Base-by-base conservation (phyloP, 2,797 vertebrate species). In the Danio kyathit region DNA sequence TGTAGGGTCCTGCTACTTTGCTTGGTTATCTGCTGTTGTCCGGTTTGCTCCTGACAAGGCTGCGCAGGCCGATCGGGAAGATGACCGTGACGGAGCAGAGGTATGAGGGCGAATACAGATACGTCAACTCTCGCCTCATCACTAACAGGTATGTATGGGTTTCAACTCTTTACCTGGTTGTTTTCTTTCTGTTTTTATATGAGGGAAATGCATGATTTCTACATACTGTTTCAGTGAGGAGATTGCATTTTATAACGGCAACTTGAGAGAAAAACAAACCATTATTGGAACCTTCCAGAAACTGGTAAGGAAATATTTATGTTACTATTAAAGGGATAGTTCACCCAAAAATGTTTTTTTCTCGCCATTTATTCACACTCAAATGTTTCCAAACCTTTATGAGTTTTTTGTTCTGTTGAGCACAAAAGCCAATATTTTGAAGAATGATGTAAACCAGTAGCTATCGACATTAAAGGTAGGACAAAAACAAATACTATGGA, bases 161-260 rank as follows among this genome's bases (percentile, higher is more conserved):
- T 75, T 11, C 54, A 38, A 56, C 13, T 19, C 7, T 57, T 75
- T 19, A 12, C 2, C 19, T 19, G 52, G 43, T 12, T 59, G 12
- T 70, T 56, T 76, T 40, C 51, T 16, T 56, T 17, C 40, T 64
- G n/a, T 40, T 17, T 14, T 43, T 51, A 29, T 6, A 64, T 6
- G 17, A 54, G 17, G 5, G n/a, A 2, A 56, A n/a, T 12, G 19
- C 3, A 19, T 8, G 5, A 19, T 54, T 19, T 67, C 14, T 61
- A 40, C 12, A 9, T 48, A 5, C 2, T 67, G 16, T 86, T 82
- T 83, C 65, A 99, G 98, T 94, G 98, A 99, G 90, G 98, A 99
- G 95, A 96, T 99, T 59, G 98, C 98, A 60, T 99, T 99, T 92
- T 99, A 99, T 86, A 97, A 98, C 76, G 98, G 98, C 11, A 98